Evolutionary conservation across 2,113 vertebrate species (phyloP), one percentile per base, ranked within the genome.

Genomic region (Hemicordylus capensis): DNA sequence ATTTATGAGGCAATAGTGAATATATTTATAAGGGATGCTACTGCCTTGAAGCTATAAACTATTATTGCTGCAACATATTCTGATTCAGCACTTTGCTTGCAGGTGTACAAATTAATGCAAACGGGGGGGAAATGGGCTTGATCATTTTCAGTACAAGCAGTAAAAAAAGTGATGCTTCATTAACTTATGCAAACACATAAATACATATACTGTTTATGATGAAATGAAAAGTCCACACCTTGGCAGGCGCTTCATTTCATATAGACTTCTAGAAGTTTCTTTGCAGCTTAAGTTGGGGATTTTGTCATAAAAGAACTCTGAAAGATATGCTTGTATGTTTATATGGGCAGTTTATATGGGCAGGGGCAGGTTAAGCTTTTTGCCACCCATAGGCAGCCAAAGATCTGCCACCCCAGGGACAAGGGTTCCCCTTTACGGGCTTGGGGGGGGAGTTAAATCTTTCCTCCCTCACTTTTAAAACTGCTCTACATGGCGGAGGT

Each of bases 1-100:
- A 90, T 93, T 93, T 92, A 94, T 54, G 88, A 91, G 81, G 82
- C 84, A 90, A 84, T 87, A 86, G 19, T 69, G 85, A 90, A 89
- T 93, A 59, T 76, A 91, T 91, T 95, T 95, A 93, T 87, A 87
- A 31, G 44, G 83, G 82, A 91, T 78, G 26, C 80, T 94, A 91
- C 51, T 89, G 91, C 88, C 72, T 89, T 70, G 63, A 69, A 85
- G 86, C 81, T 84, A 81, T 92, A 90, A 94, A 88, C 80, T 81
- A 87, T 86, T 88, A 89, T 87, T 51, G 75, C 24, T 61, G 64
- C 42, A 76, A 59, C 4, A 89, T 89, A 90, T 86, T 90, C 88
- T 88, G 93, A 93, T 85, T 92, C 80, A 91, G 91, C 81, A 88
- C 12, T 92, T 94, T 81, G 56, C 74, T 84, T 89, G 86, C 80